Base-by-base conservation (phyloP, 1,140 invertebrate species). In the Anastatus disparis region DNA sequence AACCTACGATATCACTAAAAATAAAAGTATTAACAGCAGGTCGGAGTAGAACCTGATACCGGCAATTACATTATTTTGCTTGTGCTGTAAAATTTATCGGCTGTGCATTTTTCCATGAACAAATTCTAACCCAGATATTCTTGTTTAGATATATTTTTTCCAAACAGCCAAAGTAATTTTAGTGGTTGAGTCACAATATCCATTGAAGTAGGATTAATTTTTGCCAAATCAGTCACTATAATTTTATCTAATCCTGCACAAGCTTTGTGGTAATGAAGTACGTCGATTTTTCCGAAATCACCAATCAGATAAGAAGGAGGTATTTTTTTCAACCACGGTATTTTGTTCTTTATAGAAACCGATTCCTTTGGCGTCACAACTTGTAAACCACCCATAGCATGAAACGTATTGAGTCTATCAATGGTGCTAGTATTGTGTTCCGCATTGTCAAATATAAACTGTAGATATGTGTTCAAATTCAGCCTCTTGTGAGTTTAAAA, bases 361-460 rank as follows among this genome's bases (percentile, higher is more conserved):
- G 9, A 24, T 24, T 40, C 13, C 1, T 8, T 7, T 10, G 38
- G 56, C n/a, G 35, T 22, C 0, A 26, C 20, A 22, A 2, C 13
- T n/a, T 22, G 17, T 3, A 40, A 4, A 24, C 31, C 56, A 15
- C 56, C 56, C 31, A 42, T 42, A 13, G 56, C n/a, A 40, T 59
- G 38, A 26, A 59, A 59, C 2, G 35, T 59, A 26, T 59, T 22
- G 1, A 10, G 4, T 40, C 17, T 20, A 24, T 59, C 38, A 7
- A 42, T 4, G 0, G 56, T 59, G 13, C 42, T 42, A 1, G 20
- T 3, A 40, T 59, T 26, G 22, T 40, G 56, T 6, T 59, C 56
- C 2, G 38, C 56, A 59, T 59, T 59, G 13, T 59, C 38, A 24
- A 59, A 59, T 10, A 59, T 12, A 59, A 40, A 59, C n/a, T 42